These are phyloP conservation scores for Drosophila borborema DNA, from an alignment of 2,888 invertebrate genomes.

Conservation along the genomic window DNA sequence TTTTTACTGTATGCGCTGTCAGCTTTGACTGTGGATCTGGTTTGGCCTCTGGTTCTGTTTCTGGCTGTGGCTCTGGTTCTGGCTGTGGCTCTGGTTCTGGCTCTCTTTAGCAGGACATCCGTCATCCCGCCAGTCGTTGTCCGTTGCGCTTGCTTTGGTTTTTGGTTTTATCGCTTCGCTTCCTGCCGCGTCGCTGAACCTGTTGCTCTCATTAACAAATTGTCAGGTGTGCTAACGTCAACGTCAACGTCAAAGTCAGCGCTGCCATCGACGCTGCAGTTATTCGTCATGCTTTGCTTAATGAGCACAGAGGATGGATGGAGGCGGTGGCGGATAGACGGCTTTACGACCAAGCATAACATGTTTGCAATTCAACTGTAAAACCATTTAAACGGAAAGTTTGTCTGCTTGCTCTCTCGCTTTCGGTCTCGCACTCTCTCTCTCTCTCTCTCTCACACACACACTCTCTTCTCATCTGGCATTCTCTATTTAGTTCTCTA, in stretches of 20 bases:
- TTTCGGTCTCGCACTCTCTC: not conserved
- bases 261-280: slow-evolving; percentile 58
- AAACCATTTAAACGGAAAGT: slow-evolving; percentile 69
- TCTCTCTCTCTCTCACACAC: not conserved
- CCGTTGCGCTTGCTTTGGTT: slow-evolving; percentile 78
- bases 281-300: slow-evolving; percentile 77
- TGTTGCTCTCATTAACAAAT: slow-evolving; percentile 81
- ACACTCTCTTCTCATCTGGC: not conserved
- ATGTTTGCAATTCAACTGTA: slow-evolving; percentile 72
- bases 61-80: slow-evolving; percentile 5
- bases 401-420: slow-evolving; percentile 14
- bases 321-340: slow-evolving; percentile 2
- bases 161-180: slow-evolving; percentile 79
- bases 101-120: slow-evolving; percentile 73
- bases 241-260: slow-evolving; percentile 30
- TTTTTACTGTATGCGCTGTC: slow-evolving; percentile 34
- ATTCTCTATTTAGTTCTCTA: not conserved
- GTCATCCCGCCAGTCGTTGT: slow-evolving; percentile 49
- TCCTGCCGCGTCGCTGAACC: slow-evolving; percentile 65
- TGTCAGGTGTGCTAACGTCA: slow-evolving; percentile 72
- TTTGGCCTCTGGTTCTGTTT: slow-evolving; percentile 7
- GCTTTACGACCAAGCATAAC: slow-evolving; percentile 50
- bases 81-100: slow-evolving; percentile 3
- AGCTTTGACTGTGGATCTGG: slow-evolving; percentile 25
- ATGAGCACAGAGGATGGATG: slow-evolving; percentile 58